A percentile compares a stretch with the other conserved stretches of the same genome.
Evolutionary conservation across 2,888 invertebrate species (phyloP).

Genomic region (Thecocarcelia acutangulata): DNA sequence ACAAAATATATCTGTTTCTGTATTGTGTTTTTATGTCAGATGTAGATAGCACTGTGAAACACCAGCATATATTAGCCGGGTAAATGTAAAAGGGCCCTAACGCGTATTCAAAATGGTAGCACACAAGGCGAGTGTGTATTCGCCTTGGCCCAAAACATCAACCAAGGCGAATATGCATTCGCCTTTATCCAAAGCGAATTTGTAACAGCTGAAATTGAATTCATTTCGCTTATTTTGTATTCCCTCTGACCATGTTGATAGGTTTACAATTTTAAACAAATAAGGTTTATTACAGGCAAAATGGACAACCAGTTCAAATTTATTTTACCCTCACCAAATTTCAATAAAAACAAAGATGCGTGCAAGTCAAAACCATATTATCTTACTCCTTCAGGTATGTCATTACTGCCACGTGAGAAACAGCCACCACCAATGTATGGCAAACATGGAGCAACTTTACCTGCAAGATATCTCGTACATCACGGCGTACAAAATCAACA

Average conservation of each 20-base stretch:
- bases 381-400: slow-evolving; percentile 79
- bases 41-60: too few relatives aligned
- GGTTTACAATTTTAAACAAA: neutral
- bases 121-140: too few relatives aligned
- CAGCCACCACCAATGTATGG: slow-evolving; percentile 81
- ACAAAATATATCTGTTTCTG: too few relatives aligned
- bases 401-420: slow-evolving; percentile 76
- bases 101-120: too few relatives aligned
- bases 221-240: too few relatives aligned
- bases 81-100: too few relatives aligned
- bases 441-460: slow-evolving; percentile 79
- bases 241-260: neutral
- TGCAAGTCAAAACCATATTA: slow-evolving; percentile 71
- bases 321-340: slow-evolving; percentile 77
- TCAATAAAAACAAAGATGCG: slow-evolving; percentile 71
- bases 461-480: slow-evolving; percentile 74
- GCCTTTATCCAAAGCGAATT: too few relatives aligned
- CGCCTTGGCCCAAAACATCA: too few relatives aligned
- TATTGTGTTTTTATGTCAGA: too few relatives aligned
- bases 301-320: slow-evolving; percentile 76
- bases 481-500: neutral
- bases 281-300: neutral
- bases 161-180: too few relatives aligned
- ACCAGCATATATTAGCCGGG: too few relatives aligned
- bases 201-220: too few relatives aligned